phyloP scores from a whole-genome alignment of 2,888 invertebrate genomes.

The Thyatira batis region DNA sequence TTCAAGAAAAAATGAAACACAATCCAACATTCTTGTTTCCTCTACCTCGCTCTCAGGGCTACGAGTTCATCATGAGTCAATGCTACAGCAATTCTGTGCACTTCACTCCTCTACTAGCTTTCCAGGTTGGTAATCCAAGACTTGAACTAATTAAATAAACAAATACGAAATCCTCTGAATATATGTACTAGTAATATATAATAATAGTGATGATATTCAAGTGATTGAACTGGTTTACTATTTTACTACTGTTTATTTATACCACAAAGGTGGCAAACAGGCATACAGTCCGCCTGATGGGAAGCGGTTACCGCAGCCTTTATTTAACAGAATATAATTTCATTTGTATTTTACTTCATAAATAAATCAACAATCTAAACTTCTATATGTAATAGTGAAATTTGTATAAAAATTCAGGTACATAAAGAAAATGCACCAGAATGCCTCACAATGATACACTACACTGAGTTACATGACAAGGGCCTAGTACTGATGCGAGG shows the following conservation, averaged over 20 bases:
- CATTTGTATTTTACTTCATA: too few species aligned
- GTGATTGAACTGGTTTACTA: too few species aligned
- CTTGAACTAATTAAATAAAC: too few species aligned
- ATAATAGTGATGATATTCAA: too few species aligned
- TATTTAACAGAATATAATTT: too few species aligned
- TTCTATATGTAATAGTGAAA: not conserved
- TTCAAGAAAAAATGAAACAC: constrained; percentile 81
- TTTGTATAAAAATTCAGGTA: constrained; percentile 66
- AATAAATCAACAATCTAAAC: not conserved
- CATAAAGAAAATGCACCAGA: constrained; percentile 95
- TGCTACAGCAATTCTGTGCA: constrained; percentile 88
- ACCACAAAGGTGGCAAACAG: too few species aligned
- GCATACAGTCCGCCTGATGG: too few species aligned
- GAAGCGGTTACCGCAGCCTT: too few species aligned
- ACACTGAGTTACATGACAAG: constrained; percentile 88
- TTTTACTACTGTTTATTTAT: too few species aligned
- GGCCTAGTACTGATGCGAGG: constrained; percentile 92
- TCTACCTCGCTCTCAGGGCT: constrained; percentile 90
- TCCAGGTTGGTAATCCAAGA: constrained; percentile 87
- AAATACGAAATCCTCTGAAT: too few species aligned
- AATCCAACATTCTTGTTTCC: constrained; percentile 90
- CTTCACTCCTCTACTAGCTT: constrained; percentile 92
- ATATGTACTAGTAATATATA: too few species aligned
- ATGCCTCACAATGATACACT: constrained; percentile 90
- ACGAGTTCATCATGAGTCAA: constrained; percentile 92